Evolutionary conservation across 2,888 invertebrate genomes (phyloP).

Genomic region (Trissoscelio sp.): DNA sequence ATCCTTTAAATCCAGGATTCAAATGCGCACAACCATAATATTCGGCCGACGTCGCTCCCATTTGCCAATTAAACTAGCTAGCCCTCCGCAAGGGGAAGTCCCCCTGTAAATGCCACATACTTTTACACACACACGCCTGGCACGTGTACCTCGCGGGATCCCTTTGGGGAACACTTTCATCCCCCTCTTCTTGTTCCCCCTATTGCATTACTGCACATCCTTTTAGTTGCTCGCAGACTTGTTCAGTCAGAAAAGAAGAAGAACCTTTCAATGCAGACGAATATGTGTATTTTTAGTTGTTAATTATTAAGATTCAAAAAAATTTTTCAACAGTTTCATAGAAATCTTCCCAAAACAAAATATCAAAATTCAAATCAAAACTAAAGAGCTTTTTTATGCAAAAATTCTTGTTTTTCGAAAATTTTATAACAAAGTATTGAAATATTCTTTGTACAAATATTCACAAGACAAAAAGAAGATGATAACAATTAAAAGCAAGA

Average conservation of each 20-base stretch:
- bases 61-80: slow-evolving; percentile 58
- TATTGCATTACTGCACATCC: slow-evolving; percentile 61
- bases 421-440: no score
- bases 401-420: no score
- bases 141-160: slow-evolving; percentile 37
- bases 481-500: no score
- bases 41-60: slow-evolving; percentile 41
- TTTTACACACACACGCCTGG: slow-evolving; percentile 43
- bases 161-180: slow-evolving; percentile 44
- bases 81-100: slow-evolving; percentile 38
- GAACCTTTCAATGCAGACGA: slow-evolving; percentile 1
- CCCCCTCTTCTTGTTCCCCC: slow-evolving; percentile 26
- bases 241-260: slow-evolving; percentile 7
- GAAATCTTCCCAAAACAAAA: no score
- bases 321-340: no score
- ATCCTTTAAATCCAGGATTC: slow-evolving; percentile 53
- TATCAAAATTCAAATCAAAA: no score
- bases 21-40: slow-evolving; percentile 46
- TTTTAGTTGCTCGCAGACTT: slow-evolving; percentile 38
- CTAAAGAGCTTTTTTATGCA: no score
- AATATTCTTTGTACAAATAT: no score
- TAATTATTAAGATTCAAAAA: no score
- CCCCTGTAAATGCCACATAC: slow-evolving; percentile 59
- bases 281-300: slow-evolving; percentile 3
- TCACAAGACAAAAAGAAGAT: no score